phyloP scores from a whole-genome alignment of 2,113 vertebrate genomes.

The Chinchilla lanigera region DNA sequence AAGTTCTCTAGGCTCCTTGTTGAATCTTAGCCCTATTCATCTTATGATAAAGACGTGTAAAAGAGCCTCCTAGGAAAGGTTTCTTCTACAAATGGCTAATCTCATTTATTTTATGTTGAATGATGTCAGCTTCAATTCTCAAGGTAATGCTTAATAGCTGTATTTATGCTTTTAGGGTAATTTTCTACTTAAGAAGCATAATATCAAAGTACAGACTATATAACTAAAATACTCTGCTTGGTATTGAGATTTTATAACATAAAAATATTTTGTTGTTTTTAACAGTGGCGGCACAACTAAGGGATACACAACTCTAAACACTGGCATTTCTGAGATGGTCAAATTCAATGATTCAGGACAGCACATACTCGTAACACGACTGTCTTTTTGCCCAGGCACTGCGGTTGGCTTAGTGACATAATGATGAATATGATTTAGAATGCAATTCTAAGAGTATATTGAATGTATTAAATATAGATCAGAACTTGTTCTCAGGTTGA shows the following conservation, averaged over 20 bases:
- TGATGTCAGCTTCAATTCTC: slow-evolving; percentile 14
- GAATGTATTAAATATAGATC: slow-evolving; percentile 49
- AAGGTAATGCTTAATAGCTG: not conserved
- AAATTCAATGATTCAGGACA: not conserved
- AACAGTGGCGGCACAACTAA: fast-evolving
- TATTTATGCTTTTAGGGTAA: not conserved
- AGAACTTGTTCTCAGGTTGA: slow-evolving; percentile 35
- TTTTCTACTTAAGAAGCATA: slow-evolving; percentile 18
- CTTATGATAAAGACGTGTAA: slow-evolving; percentile 23
- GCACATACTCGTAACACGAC: not conserved
- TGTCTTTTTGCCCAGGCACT: not conserved
- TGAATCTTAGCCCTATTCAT: slow-evolving; percentile 11
- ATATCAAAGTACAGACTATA: not conserved
- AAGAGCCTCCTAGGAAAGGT: not conserved
- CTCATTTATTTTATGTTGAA: slow-evolving; percentile 41
- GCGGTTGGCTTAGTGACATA: not conserved
- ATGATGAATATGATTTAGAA: not conserved
- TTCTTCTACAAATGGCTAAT: not conserved
- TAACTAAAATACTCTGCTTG: not conserved
- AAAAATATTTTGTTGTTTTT: not conserved
- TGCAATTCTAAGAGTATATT: not conserved
- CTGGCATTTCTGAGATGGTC: not conserved
- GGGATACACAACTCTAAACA: not conserved
- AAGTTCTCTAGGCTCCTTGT: not conserved
- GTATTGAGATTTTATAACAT: not conserved